Base-by-base conservation (phyloP, 2,888 invertebrate species). In the Acronicta leporina region DNA sequence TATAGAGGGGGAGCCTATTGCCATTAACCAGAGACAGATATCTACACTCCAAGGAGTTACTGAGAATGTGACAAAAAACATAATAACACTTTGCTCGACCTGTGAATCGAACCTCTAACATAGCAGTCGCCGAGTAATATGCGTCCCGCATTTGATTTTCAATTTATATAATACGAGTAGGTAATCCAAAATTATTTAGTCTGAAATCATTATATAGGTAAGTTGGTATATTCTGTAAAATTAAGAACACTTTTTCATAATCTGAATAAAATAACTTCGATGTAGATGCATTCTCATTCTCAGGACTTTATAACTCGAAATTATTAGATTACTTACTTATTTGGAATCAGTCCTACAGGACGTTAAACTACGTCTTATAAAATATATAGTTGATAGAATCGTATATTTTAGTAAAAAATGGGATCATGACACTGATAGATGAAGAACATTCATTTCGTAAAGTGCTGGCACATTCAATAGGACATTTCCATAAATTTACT, bases 391-490 rank as follows among this genome's bases (percentile, higher is more conserved):
- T 70, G 51, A 51, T 73, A 71, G 59, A 76, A 75, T 76, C 65
- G 76, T 80, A 66, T 67, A 74, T 79, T 77, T 70, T 72, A 77
- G 65, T 79, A 78, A 78, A 80, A 80, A 84, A 83, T 79, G 81
- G 73, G 73, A 83, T 82, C 67, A 67, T 81, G 88, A 87, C 88
- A 67, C 85, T 87, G 89, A 89, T 80, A 85, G 87, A 89, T 89
- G 87, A 83, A 83, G 75, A 82, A 87, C 82, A 85, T 85, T 87
- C 87, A 88, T 89, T 87, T 87, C 86, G 82, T 79, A 84, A 85
- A 88, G 87, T 88, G 87, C 86, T 84, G 75, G 76, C 70, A 78
- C 77, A 79, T 84, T 81, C 80, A 81, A 83, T 84, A 80, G 75
- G 73, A 81, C 77, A 81, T 83, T 81, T 84, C 75, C 79, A 87